Base-by-base conservation (phyloP, 2,888 invertebrate genomes). In the Miltochrista miniata region DNA sequence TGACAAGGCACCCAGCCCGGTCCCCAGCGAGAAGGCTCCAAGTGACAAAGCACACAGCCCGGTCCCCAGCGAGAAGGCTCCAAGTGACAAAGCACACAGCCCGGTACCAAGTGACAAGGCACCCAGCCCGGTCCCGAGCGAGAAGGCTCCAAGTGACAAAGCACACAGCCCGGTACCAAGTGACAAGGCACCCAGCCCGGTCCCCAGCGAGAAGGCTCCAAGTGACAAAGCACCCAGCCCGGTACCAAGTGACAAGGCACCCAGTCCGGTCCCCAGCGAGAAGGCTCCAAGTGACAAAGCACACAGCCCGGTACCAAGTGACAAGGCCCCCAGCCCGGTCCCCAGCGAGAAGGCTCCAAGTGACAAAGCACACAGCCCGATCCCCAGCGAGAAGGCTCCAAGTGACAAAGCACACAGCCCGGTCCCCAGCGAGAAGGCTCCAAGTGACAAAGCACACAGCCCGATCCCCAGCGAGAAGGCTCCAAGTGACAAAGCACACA, bases 1-100 rank as follows among this genome's bases (percentile, higher is more conserved):
- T n/a, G n/a, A n/a, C n/a, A n/a, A n/a, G n/a, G n/a, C n/a, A n/a
- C n/a, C n/a, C n/a, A n/a, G n/a, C n/a, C n/a, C n/a, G 7, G 14
- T 38, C 11, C 30, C 29, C 7, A 36, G 18, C 14, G 40, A 36
- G 0, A 64, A 53, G 35, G 48, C 41, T n/a, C 42, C 24, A 33
- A 43, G 33, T 8, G 48, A 38, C 1, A 42, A 11, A 44, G 38
- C 9, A 39, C 15, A 1, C 5, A 30, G 39, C 14, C 48, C 42
- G 4, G 24, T 24, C 9, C 4, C 7, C 7, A 24, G 24, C 14
- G 43, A 35, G 1, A 13, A 43, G 38, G 38, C 8, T 4, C 1
- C 18, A 0, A 9, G 14, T 9, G 55, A 63, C 3, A 64, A 62
- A 33, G 48, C 33, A 10, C 45, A 44, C 1, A 12, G 55, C 50